Percentiles rank a stretch among this genome's conserved stretches.
phyloP scores from a whole-genome alignment of 2,797 vertebrate genomes.

The Distichodus sexfasciatus region DNA sequence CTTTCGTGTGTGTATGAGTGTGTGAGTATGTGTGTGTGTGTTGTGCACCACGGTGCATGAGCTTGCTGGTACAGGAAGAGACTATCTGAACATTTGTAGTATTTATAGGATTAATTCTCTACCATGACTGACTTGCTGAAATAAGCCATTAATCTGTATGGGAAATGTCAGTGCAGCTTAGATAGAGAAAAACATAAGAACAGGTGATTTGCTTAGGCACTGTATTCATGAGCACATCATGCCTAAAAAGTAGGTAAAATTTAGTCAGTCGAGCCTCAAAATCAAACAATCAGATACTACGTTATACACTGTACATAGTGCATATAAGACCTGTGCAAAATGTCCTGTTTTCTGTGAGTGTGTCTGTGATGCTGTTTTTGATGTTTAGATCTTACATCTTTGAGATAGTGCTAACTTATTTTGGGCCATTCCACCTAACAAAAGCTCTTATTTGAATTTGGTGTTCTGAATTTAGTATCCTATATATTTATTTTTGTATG shows the following conservation, averaged over 20 bases:
- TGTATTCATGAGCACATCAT: conserved; percentile 23
- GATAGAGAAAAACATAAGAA: conserved; percentile 8
- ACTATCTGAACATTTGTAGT: neutral
- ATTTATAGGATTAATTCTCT: neutral
- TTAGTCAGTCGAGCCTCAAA: no score
- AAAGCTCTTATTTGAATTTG: conserved; percentile 11
- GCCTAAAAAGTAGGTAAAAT: neutral
- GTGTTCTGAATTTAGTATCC: neutral
- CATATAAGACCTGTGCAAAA: neutral
- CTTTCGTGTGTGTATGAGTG: neutral
- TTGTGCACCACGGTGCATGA: neutral
- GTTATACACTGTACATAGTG: neutral
- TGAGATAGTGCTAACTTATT: conserved; percentile 11
- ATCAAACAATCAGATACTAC: neutral
- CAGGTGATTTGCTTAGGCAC: conserved; percentile 32
- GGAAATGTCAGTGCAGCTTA: neutral
- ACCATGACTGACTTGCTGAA: neutral
- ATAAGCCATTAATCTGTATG: neutral
- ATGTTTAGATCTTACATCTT: conserved; percentile 12
- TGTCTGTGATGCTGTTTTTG: neutral
- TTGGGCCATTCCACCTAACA: conserved; percentile 41
- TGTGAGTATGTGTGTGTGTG: neutral
- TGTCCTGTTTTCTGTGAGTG: neutral
- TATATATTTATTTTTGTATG: conserved; percentile 38
- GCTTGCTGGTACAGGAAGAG: conserved; percentile 2